These are phyloP conservation scores for Manduca sexta DNA, from an alignment of 1,140 invertebrate species.

Conservation along the genomic window DNA sequence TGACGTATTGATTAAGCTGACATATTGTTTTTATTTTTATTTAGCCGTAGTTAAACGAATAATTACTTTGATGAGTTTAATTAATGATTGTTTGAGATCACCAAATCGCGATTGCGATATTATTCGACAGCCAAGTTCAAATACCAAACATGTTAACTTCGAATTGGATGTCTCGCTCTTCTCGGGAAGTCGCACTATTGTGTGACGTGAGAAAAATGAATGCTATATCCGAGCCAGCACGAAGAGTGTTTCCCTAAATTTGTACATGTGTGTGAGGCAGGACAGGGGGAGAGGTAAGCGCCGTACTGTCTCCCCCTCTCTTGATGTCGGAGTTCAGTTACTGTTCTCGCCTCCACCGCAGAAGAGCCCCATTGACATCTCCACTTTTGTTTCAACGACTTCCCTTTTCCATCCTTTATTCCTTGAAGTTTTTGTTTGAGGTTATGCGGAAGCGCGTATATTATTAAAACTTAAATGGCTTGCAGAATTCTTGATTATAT, in stretches of 20 bases:
- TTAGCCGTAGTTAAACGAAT: too few relatives aligned
- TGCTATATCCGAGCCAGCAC: constrained; percentile 9
- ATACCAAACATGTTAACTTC: neutral
- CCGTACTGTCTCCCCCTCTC: constrained; percentile 26
- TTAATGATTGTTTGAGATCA: too few relatives aligned
- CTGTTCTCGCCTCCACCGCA: constrained; percentile 45
- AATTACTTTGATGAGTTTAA: too few relatives aligned
- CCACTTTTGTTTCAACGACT: neutral
- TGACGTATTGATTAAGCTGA: too few relatives aligned
- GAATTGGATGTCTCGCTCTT: constrained; percentile 36
- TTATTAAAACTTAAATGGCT: too few relatives aligned
- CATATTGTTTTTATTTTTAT: too few relatives aligned
- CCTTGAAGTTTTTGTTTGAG: too few relatives aligned
- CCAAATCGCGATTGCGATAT: constrained; percentile 15
- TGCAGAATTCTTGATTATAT: too few relatives aligned
- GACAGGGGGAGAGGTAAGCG: constrained; percentile 30
- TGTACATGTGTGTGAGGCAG: constrained; percentile 9
- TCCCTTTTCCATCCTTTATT: neutral
- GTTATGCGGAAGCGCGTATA: too few relatives aligned
- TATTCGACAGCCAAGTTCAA: neutral
- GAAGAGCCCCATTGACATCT: constrained; percentile 42
- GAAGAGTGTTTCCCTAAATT: constrained; percentile 24
- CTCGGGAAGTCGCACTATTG: constrained; percentile 33
- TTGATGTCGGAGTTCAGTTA: constrained; percentile 39
- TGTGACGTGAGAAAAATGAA: constrained; percentile 22